Conservation (phyloP, 2,797 vertebrate genomes). For the Platalea minor region DNA sequence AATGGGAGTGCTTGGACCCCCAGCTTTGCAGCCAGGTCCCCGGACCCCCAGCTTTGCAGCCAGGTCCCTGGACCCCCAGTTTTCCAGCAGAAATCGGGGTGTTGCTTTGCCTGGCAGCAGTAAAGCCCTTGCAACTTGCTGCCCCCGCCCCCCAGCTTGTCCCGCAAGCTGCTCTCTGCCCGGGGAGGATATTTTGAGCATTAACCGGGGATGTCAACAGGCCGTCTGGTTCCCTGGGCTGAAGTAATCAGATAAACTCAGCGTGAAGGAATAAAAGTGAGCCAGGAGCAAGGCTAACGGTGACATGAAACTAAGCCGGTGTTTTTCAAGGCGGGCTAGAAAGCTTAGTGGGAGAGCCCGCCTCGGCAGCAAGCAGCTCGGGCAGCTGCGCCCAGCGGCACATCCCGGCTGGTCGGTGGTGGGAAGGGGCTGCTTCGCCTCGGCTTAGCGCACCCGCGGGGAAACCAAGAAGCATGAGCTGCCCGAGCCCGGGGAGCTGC, state of each 20-base stretch:
- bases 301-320: background rate
- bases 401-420: background rate
- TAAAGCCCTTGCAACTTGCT: background rate
- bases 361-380: background rate
- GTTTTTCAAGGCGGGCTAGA: background rate
- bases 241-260: slow-evolving; percentile 42
- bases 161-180: background rate
- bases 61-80: no score
- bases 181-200: background rate
- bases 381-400: background rate
- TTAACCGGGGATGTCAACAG: background rate
- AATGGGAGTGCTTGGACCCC: background rate
- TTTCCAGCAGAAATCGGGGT: fast-evolving
- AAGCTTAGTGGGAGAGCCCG: background rate
- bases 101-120: background rate
- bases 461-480: background rate
- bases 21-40: no score
- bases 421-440: background rate
- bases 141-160: background rate
- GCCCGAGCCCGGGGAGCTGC: background rate
- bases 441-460: background rate
- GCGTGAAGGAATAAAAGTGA: slow-evolving; percentile 32
- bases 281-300: slow-evolving; percentile 10
- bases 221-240: slow-evolving; percentile 7
- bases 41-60: background rate